These are phyloP conservation scores for Chondrosia reniformis DNA, from an alignment of 37 sponge, comb jelly and placozoan species.

Conservation along the genomic window DNA sequence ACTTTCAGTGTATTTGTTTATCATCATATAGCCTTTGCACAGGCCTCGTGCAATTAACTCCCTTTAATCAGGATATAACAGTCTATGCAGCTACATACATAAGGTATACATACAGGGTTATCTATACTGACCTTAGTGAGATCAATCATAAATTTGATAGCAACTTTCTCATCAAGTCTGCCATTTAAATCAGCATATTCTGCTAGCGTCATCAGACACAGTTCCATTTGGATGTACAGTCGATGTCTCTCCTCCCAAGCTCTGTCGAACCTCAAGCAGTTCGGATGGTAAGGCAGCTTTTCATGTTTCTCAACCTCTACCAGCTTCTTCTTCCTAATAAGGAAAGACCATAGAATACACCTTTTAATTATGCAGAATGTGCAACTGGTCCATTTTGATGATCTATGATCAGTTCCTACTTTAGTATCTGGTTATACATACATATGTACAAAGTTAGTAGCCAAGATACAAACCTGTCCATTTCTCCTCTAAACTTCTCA, in stretches of 20 bases:
- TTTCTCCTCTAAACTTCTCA: slow-evolving; percentile 50
- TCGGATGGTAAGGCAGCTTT: slow-evolving; percentile 67
- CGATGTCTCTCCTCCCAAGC: slow-evolving; percentile 86
- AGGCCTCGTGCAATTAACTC: too few species aligned
- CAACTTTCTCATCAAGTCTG: slow-evolving; percentile 27
- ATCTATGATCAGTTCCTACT: background rate
- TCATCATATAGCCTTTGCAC: too few species aligned
- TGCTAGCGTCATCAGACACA: slow-evolving; percentile 75
- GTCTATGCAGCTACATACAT: too few species aligned
- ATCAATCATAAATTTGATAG: slow-evolving; percentile 50
- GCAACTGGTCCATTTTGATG: background rate
- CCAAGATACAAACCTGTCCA: slow-evolving; percentile 51
- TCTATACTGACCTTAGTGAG: slow-evolving; percentile 27
- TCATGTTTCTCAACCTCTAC: slow-evolving; percentile 89
- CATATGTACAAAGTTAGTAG: background rate
- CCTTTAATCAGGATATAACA: too few species aligned
- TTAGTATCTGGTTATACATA: background rate
- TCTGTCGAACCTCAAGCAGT: slow-evolving; percentile 72
- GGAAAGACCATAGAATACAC: background rate
- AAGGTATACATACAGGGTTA: background rate
- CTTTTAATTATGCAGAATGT: background rate
- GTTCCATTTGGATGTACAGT: slow-evolving; percentile 88
- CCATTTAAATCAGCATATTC: slow-evolving; percentile 72
- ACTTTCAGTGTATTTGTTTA: too few species aligned
- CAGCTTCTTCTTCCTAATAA: slow-evolving; percentile 46